phyloP scores from a whole-genome alignment of 2,888 invertebrate species.

The Diabrotica balteata region DNA sequence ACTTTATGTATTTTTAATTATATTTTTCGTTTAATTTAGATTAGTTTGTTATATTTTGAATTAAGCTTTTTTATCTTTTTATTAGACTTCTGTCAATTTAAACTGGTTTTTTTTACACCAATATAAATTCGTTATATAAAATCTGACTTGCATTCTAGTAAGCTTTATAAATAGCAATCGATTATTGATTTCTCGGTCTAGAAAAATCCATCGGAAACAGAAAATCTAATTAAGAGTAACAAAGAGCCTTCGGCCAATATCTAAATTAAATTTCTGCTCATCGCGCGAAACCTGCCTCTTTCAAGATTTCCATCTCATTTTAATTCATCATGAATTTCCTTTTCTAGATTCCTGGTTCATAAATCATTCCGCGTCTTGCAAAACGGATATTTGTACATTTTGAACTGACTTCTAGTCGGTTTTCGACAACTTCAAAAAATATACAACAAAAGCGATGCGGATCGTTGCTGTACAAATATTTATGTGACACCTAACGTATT shows the following conservation, averaged over 20 bases:
- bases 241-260: constrained; percentile 31
- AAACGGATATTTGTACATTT: constrained; percentile 5
- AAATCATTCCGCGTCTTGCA: constrained; percentile 15
- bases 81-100: background rate
- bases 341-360: constrained; percentile 13
- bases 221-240: constrained; percentile 33
- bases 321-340: constrained; percentile 28
- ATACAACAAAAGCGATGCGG: background rate
- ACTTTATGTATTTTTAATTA: no score
- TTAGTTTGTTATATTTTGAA: no score
- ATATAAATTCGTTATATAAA: background rate
- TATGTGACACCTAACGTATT: no score
- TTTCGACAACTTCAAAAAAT: background rate
- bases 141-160: constrained; percentile 1
- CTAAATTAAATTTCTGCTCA: constrained; percentile 32
- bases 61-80: no score
- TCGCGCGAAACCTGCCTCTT: constrained; percentile 24
- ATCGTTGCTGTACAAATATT: no score
- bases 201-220: constrained; percentile 26
- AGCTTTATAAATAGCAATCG: constrained; percentile 10
- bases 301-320: constrained; percentile 30
- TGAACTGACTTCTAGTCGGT: background rate
- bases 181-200: constrained; percentile 11
- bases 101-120: background rate
- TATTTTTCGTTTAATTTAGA: no score